Evolutionary conservation across 2,888 invertebrate genomes (phyloP), one percentile per base, ranked within the genome.

Genomic region (Cloeon dipterum): DNA sequence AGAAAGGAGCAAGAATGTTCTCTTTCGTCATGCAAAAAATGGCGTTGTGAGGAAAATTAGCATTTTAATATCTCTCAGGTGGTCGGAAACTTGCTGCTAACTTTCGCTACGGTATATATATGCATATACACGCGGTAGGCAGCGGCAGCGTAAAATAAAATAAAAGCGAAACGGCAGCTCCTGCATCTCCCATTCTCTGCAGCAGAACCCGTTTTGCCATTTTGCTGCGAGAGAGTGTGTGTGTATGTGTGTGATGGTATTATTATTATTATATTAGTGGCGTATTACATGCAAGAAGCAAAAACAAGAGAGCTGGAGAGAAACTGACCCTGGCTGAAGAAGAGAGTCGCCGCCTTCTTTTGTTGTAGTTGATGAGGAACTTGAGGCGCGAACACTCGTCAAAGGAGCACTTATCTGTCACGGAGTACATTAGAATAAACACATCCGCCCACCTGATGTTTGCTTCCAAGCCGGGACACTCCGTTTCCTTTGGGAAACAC

Each of bases 361-460:
- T 78, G 53, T 76, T 77, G 55, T 78, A 78, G 53, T 77, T 78
- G 44, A 79, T 78, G 39, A 78, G 66, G 53, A 79, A 82, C 56
- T 79, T 79, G 38, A 82, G 64, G 1, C 79, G 68, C 50, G 77
- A 77, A 56, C 78, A 79, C 52, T 82, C 81, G 53, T 82, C 81
- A 53, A 85, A 85, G 39, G 82, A 83, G 51, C 83, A 82, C 54
- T 82, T 78, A 56, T 86, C 85, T 2, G 83, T 82, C 23, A 85
- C 78, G 1, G 83, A 82, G 53, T 85, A 86, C 64, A 85, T 74
- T 36, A 85, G 62, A 37, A 85, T 70, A 51, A 81, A 83, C 14
- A 79, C 83, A 52, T 86, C 85, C 2, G 85, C 85, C 83, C 83
- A 85, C 40, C 78, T 66, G 40, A 85, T 79, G 52, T 83, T 75